Base-by-base conservation (phyloP, 53 echinoderm and acorn worm species). In the Paracentrotus lividus region DNA sequence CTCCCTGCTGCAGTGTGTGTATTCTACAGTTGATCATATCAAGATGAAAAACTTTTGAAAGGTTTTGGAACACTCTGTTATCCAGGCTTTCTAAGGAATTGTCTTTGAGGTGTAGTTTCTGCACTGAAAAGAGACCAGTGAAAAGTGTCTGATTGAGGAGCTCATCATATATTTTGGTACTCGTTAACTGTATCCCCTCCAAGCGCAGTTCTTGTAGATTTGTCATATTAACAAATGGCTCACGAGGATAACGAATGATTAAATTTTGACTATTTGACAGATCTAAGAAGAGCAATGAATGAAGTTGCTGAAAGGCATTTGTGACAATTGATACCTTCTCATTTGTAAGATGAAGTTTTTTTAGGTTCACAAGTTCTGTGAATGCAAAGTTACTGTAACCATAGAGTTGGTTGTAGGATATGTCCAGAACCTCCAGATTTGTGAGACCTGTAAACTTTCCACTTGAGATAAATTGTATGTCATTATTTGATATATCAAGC, bases 401-500 rank as follows among this genome's bases (percentile, higher is more conserved):
- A 5, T n/a, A 1, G 0, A 85, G 23, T 3, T 85, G 85, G 24
- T 85, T 85, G 42, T 29, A 36, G 2, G 85, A 85, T 49, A 51
- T 15, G 31, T 85, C 31, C 18, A 85, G 27, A 26, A 29, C 85
- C 32, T 85, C 18, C n/a, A 85, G 51, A 49, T 85, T 85, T 26
- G 34, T 85, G 24, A 85, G 85, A 7, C 85, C 85, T 4, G 27
- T 23, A 36, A 85, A 85, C 26, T 3, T 49, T 23, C 49, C 14
- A n/a, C 27, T 29, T 8, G 13, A 13, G 1, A 85, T 40, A 44
- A 26, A n/a, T 47, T 26, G 14, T 45, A 51, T 53, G 36, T 32
- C 33, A 49, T 85, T 85, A 51, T 24, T 14, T 14, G 85, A 85
- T 49, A 85, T 51, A 49, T 85, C 51, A 51, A 85, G 51, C 24